These are phyloP conservation scores for Mugil cephalus DNA, from an alignment of 2,113 vertebrate species.

Conservation along the genomic window DNA sequence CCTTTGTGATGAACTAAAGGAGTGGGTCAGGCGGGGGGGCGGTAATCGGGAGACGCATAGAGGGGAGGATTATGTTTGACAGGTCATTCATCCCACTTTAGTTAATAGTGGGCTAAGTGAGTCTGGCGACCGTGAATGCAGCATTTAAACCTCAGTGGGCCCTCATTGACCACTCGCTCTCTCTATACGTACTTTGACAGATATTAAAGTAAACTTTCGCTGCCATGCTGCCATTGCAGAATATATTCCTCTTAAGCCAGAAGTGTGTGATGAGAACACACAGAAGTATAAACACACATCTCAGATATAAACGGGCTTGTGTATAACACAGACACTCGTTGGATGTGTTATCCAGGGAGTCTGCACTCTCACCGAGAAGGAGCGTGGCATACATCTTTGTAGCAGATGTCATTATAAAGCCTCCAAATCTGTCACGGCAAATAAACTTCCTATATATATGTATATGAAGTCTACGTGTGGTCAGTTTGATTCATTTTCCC, in stretches of 20 bases:
- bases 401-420: not conserved
- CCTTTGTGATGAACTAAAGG: constrained; percentile 61
- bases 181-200: constrained; percentile 53
- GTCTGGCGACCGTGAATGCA: constrained; percentile 86
- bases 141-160: constrained; percentile 87
- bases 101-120: constrained; percentile 85
- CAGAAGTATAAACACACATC: constrained; percentile 19
- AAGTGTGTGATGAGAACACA: not conserved
- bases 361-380: not conserved
- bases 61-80: constrained; percentile 90
- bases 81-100: constrained; percentile 97
- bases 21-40: constrained; percentile 80
- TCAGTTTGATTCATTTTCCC: not conserved
- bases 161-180: constrained; percentile 83
- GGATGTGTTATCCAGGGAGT: not conserved
- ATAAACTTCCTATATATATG: not conserved
- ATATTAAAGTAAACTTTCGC: constrained; percentile 21
- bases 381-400: too few species aligned
- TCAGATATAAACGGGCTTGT: constrained; percentile 8
- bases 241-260: not conserved
- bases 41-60: constrained; percentile 94
- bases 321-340: constrained; percentile 15
- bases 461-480: not conserved
- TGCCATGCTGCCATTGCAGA: not conserved
- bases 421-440: not conserved